A percentile compares a stretch with the other conserved stretches of the same genome.
Conservation (phyloP, 2,113 vertebrate species). For the Zeus faber region DNA sequence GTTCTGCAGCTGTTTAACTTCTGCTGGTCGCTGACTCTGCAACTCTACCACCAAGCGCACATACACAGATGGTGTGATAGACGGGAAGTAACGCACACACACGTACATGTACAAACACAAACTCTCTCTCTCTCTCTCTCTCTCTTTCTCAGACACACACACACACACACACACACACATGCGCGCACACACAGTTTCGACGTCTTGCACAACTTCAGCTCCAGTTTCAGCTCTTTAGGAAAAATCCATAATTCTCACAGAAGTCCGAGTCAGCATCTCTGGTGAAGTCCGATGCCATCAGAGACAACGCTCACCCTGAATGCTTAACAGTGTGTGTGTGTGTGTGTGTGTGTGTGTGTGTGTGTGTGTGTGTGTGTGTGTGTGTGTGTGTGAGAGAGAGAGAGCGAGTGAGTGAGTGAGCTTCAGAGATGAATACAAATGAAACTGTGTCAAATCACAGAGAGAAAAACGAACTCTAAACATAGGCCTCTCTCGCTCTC, state of each 20-base stretch:
- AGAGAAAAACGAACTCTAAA: slow-evolving; percentile 45
- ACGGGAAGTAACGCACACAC: background rate
- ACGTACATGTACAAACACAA: slow-evolving; percentile 5
- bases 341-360: slow-evolving; percentile 8
- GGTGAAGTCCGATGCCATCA: slow-evolving; percentile 37
- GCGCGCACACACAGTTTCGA: slow-evolving; percentile 15
- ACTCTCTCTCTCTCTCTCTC: background rate
- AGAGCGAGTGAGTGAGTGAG: slow-evolving; percentile 12
- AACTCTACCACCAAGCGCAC: slow-evolving; percentile 32
- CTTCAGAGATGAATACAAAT: slow-evolving; percentile 45
- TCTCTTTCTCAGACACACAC: slow-evolving; percentile 3
- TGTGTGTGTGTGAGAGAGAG: background rate
- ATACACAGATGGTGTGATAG: background rate
- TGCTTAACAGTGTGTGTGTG: slow-evolving; percentile 4
- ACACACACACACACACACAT: background rate
- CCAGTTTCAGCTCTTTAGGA: slow-evolving; percentile 50
- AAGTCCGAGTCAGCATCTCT: slow-evolving; percentile 42
- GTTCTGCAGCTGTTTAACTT: slow-evolving; percentile 65
- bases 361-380: background rate
- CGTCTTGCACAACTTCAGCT: slow-evolving; percentile 39
- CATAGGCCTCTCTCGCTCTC: slow-evolving; percentile 41
- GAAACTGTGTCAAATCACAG: slow-evolving; percentile 41
- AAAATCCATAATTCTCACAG: slow-evolving; percentile 27
- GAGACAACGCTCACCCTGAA: slow-evolving; percentile 12
- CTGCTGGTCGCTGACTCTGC: slow-evolving; percentile 58